phyloP scores from a whole-genome alignment of 2,113 vertebrate species.

The Podilymbus podiceps region DNA sequence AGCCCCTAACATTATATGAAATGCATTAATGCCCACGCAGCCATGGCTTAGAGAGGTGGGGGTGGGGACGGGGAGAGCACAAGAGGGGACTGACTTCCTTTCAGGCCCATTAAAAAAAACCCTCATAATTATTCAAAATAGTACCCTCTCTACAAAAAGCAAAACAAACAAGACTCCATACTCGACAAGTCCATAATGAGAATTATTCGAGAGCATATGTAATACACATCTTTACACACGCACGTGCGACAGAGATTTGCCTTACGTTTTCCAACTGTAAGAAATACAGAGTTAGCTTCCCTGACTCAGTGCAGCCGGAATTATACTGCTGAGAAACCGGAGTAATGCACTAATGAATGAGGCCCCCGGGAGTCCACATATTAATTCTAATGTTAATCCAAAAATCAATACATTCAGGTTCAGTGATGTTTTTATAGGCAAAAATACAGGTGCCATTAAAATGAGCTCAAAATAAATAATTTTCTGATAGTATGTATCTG shows the following conservation, averaged over 20 bases:
- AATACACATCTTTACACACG: accelerated
- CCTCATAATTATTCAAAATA: neutral
- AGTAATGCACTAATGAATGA: neutral
- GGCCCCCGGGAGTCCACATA: neutral
- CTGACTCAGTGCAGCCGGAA: neutral
- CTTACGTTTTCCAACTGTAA: neutral
- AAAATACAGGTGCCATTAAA: neutral
- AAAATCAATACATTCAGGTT: neutral
- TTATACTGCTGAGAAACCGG: accelerated
- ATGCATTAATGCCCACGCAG: neutral
- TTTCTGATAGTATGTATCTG: neutral
- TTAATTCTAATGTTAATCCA: neutral
- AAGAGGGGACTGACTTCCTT: neutral
- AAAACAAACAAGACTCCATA: neutral
- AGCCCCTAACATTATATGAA: neutral
- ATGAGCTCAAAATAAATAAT: neutral
- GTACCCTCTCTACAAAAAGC: neutral
- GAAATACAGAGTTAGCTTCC: neutral
- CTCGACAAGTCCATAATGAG: neutral
- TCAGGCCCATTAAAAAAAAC: neutral
- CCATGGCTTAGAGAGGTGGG: neutral
- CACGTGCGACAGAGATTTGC: neutral
- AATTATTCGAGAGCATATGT: no score
- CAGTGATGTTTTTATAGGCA: neutral
- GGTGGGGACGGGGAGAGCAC: neutral